Evolutionary conservation across 2,797 vertebrate species (phyloP).

Genomic region (Chanos chanos): DNA sequence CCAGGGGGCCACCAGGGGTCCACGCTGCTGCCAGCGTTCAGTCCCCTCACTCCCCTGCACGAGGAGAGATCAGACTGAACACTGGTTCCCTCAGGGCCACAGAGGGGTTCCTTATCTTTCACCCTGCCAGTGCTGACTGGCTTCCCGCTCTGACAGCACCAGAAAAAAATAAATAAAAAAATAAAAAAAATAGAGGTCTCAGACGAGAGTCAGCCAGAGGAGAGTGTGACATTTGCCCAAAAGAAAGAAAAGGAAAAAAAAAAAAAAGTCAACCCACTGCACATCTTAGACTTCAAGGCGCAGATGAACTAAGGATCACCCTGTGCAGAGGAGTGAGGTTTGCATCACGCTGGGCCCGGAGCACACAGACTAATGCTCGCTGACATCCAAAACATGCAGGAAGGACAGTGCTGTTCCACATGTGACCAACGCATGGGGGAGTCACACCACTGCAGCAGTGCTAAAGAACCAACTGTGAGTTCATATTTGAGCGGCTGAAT

Average conservation of each 20-base stretch:
- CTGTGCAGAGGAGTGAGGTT: constrained; percentile 8
- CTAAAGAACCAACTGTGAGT: not conserved
- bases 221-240: constrained; percentile 14
- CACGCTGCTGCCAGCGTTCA: not conserved
- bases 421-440: too few species aligned
- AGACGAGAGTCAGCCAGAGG: not conserved
- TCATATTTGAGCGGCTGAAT: too few species aligned
- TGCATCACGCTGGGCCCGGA: not conserved
- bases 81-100: not conserved
- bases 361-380: not conserved
- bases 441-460: too few species aligned
- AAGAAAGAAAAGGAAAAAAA: not conserved
- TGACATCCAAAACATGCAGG: not conserved
- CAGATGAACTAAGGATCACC: constrained; percentile 13
- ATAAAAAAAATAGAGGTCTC: too few species aligned
- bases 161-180: too few species aligned
- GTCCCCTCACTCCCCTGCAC: constrained; percentile 1
- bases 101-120: not conserved
- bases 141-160: constrained; percentile 11
- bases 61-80: not conserved
- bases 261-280: not conserved
- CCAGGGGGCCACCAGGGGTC: not conserved
- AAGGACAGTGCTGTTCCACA: not conserved
- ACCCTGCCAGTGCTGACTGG: not conserved
- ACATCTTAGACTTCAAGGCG: not conserved